phyloP scores from a whole-genome alignment of 2,113 vertebrate species.

The Geococcyx californianus region DNA sequence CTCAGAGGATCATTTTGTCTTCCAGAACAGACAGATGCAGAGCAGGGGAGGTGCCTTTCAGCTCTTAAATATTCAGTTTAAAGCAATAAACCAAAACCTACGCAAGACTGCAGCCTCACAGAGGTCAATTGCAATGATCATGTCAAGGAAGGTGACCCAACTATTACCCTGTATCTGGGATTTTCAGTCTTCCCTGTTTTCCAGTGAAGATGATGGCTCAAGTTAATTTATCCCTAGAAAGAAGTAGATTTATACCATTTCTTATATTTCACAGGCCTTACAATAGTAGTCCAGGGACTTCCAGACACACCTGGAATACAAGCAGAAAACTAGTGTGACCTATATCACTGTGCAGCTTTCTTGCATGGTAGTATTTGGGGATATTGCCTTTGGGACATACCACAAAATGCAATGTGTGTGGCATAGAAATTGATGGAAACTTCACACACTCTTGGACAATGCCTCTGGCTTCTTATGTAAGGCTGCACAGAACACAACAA shows the following conservation, averaged over 20 bases:
- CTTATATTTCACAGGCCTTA: neutral
- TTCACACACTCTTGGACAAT: neutral
- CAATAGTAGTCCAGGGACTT: neutral
- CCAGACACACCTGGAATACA: neutral
- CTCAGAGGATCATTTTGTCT: neutral
- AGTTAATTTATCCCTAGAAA: neutral
- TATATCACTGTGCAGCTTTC: neutral
- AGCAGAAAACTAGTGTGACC: neutral
- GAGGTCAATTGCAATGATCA: neutral
- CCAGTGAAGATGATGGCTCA: neutral
- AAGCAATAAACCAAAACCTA: neutral
- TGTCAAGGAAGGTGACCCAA: neutral
- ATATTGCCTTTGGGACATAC: neutral
- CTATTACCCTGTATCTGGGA: neutral
- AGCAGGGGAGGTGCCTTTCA: neutral
- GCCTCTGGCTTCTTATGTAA: neutral
- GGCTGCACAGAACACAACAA: neutral
- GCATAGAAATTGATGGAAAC: neutral
- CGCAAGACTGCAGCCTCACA: neutral
- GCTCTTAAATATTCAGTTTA: neutral
- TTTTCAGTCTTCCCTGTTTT: neutral
- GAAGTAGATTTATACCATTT: neutral
- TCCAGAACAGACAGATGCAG: neutral
- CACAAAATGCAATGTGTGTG: neutral
- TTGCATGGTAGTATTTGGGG: neutral